These are phyloP conservation scores for Lanistes nyassanus DNA, from an alignment of 1,140 invertebrate species.

Conservation along the genomic window DNA sequence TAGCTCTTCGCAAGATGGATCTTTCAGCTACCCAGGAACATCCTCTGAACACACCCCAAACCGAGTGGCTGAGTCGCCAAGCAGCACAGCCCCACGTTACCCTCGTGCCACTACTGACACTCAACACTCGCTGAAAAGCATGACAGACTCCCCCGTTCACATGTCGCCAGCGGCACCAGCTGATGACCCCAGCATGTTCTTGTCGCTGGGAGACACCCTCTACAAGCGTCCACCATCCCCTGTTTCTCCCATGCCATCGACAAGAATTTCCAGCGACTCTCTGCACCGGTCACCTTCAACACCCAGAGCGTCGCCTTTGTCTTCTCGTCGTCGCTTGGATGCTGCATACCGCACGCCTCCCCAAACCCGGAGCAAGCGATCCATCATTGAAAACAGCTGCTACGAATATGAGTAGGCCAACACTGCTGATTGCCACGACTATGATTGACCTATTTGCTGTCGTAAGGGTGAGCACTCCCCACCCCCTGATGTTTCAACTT, in stretches of 20 bases:
- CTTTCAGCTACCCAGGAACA: slow-evolving; percentile 12
- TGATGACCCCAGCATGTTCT: slow-evolving; percentile 28
- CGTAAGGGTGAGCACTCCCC: not conserved
- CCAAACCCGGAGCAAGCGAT: slow-evolving; percentile 26
- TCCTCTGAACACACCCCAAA: slow-evolving; percentile 17
- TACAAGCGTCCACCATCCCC: slow-evolving; percentile 43
- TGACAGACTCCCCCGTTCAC: slow-evolving; percentile 21
- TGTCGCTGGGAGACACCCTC: slow-evolving; percentile 34
- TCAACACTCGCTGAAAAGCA: slow-evolving; percentile 25
- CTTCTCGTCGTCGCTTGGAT: slow-evolving; percentile 34
- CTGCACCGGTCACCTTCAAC: slow-evolving; percentile 36
- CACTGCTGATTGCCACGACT: not conserved
- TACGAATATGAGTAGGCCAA: slow-evolving; percentile 39
- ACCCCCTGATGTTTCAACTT: not conserved
- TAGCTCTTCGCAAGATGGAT: not conserved
- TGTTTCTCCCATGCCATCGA: slow-evolving; percentile 32
- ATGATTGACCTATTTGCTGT: not conserved
- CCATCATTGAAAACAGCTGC: slow-evolving; percentile 31
- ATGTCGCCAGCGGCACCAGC: not conserved
- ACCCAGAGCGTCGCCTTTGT: slow-evolving; percentile 33
- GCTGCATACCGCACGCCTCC: slow-evolving; percentile 35
- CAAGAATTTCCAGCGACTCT: slow-evolving; percentile 35
- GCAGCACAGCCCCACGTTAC: slow-evolving; percentile 13
- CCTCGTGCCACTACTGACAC: slow-evolving; percentile 20
- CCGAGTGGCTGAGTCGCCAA: not conserved